Conservation (phyloP, 2,113 vertebrate genomes). For the Crotalus helleri region DNA sequence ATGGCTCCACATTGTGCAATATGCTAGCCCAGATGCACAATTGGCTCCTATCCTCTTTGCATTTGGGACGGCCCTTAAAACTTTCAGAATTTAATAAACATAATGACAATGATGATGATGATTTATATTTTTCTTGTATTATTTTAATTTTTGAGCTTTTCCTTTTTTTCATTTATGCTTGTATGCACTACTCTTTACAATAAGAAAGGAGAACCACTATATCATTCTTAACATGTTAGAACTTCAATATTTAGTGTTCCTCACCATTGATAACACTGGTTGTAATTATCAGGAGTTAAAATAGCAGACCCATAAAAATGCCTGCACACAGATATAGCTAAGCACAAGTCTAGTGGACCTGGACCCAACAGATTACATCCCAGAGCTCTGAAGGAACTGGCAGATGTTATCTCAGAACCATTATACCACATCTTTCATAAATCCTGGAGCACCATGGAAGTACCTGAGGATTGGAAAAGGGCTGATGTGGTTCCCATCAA, state of each 20-base stretch:
- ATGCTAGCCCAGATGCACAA: background rate
- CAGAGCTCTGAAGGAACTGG: too few relatives aligned
- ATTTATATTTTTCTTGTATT: background rate
- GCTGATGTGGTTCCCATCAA: too few relatives aligned
- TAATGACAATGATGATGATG: background rate
- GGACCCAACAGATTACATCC: too few relatives aligned
- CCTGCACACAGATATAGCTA: background rate
- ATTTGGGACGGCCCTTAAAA: background rate
- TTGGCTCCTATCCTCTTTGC: background rate
- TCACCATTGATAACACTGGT: background rate
- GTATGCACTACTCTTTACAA: too few relatives aligned
- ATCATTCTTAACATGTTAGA: too few relatives aligned
- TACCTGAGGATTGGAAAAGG: too few relatives aligned
- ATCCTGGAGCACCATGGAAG: too few relatives aligned
- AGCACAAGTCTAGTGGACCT: background rate
- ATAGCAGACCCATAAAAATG: background rate
- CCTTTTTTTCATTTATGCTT: background rate
- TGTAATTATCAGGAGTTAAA: background rate
- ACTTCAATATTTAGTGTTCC: background rate
- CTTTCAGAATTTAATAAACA: background rate
- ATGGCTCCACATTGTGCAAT: background rate
- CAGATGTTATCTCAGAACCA: too few relatives aligned
- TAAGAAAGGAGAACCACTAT: too few relatives aligned
- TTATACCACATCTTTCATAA: too few relatives aligned
- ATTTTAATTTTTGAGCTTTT: background rate